Percentiles rank a stretch among this genome's conserved stretches.
Conservation (phyloP, 2,888 invertebrate species). For the Syrphus vitripennis region DNA sequence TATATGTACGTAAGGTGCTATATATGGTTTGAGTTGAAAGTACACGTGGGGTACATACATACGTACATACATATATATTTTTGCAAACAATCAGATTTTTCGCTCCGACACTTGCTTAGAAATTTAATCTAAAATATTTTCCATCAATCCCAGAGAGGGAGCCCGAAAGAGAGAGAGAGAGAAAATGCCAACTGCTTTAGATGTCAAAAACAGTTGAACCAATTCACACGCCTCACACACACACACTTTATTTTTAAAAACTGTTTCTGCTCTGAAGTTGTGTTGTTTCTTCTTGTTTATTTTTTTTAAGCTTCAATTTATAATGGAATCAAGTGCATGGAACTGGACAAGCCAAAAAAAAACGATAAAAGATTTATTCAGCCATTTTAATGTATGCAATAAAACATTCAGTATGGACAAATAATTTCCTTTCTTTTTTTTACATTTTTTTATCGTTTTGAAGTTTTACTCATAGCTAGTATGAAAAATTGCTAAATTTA, state of each 20-base stretch:
- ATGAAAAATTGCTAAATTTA: neutral
- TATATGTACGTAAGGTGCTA: no score
- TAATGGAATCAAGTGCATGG: neutral
- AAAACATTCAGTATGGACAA: neutral
- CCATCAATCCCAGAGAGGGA: no score
- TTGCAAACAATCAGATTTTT: neutral
- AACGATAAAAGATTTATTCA: conserved; percentile 2
- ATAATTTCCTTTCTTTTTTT: neutral
- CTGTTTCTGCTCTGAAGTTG: neutral
- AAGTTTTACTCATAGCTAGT: no score
- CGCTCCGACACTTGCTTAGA: neutral
- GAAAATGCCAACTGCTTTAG: neutral
- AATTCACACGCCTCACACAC: neutral
- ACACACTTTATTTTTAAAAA: neutral
- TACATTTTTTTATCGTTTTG: neutral
- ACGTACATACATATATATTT: neutral
- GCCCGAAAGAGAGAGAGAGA: no score
- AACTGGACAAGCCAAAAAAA: neutral
- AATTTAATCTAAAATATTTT: neutral
- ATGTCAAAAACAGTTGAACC: neutral
- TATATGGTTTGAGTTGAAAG: neutral
- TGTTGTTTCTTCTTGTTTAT: neutral
- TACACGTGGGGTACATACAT: no score
- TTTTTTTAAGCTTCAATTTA: neutral
- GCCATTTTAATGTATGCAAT: conserved; percentile 8